Percentiles rank a stretch among this genome's conserved stretches.
Evolutionary conservation across 2,797 vertebrate genomes (phyloP).

Genomic region (Vipera ursinii): DNA sequence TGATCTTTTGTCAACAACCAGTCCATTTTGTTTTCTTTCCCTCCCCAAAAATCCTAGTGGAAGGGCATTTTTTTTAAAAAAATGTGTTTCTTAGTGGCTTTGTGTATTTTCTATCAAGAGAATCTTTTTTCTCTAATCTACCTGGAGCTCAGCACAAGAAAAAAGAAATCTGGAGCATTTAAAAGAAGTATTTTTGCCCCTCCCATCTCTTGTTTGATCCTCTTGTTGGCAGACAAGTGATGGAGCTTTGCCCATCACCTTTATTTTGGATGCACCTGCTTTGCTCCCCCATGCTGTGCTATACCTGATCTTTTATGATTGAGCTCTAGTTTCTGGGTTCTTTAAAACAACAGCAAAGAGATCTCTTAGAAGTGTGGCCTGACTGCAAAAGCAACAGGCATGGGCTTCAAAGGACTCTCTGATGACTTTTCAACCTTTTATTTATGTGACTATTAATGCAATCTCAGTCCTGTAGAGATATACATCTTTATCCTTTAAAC

Average conservation of each 20-base stretch:
- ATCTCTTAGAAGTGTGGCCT: not conserved
- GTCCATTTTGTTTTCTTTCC: not conserved
- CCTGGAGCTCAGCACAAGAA: not conserved
- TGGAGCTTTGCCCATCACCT: not conserved
- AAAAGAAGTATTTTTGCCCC: not conserved
- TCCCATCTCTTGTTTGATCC: not conserved
- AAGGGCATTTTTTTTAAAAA: not conserved
- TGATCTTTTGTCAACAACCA: not conserved
- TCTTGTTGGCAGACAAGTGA: fast-evolving
- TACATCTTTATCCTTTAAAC: slow-evolving; percentile 83
- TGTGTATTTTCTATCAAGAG: not conserved
- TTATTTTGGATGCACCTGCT: not conserved
- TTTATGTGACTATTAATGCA: slow-evolving; percentile 86
- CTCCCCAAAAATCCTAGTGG: not conserved
- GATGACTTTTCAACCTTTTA: slow-evolving; percentile 74
- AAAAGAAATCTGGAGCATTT: not conserved
- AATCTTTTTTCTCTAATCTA: not conserved
- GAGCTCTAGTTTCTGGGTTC: too few species aligned
- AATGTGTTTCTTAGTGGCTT: not conserved
- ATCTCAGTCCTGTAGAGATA: slow-evolving; percentile 86
- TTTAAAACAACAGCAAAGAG: not conserved
- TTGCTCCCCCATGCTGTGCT: fast-evolving
- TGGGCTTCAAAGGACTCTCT: slow-evolving; percentile 75
- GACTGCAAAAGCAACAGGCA: slow-evolving; percentile 42
- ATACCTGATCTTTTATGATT: not conserved